Conservation (phyloP, 2,888 invertebrate genomes). For the Eristalinus aeneus region DNA sequence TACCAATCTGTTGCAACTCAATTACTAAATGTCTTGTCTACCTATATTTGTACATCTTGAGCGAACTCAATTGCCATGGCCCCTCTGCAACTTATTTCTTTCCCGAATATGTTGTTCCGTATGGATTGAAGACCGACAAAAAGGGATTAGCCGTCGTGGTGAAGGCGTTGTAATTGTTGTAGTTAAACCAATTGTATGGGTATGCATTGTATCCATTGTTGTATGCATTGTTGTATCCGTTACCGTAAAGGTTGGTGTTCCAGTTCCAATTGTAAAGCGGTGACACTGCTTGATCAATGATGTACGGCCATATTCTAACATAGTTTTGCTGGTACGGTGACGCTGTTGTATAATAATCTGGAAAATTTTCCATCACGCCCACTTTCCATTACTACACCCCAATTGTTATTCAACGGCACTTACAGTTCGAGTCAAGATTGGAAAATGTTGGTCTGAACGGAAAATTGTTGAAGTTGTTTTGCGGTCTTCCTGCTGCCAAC, state of each 20-base stretch:
- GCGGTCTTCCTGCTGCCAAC: conserved; percentile 11
- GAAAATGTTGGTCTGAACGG: conserved; percentile 75
- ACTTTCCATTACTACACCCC: neutral
- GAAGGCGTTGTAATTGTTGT: conserved; percentile 4
- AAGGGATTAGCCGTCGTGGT: conserved; percentile 5
- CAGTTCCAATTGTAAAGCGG: conserved; percentile 53
- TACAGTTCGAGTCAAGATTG: conserved; percentile 72
- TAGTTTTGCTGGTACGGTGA: conserved; percentile 51
- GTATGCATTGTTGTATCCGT: conserved; percentile 3
- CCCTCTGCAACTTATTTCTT: conserved; percentile 7
- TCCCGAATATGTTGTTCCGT: conserved; percentile 12
- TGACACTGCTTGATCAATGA: conserved; percentile 73
- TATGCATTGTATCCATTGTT: neutral
- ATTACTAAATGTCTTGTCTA: neutral
- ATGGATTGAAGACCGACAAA: neutral
- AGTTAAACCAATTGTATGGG: neutral
- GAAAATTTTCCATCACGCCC: neutral
- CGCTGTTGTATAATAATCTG: conserved; percentile 64
- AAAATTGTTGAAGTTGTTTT: conserved; percentile 69
- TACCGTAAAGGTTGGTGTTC: conserved; percentile 2
- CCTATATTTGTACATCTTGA: neutral
- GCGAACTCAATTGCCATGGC: no score
- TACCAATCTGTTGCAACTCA: neutral
- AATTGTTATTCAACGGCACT: neutral
- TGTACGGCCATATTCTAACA: conserved; percentile 75